These are phyloP conservation scores for Drosophila nigrodunni DNA, from an alignment of 1,140 invertebrate species.

Conservation along the genomic window DNA sequence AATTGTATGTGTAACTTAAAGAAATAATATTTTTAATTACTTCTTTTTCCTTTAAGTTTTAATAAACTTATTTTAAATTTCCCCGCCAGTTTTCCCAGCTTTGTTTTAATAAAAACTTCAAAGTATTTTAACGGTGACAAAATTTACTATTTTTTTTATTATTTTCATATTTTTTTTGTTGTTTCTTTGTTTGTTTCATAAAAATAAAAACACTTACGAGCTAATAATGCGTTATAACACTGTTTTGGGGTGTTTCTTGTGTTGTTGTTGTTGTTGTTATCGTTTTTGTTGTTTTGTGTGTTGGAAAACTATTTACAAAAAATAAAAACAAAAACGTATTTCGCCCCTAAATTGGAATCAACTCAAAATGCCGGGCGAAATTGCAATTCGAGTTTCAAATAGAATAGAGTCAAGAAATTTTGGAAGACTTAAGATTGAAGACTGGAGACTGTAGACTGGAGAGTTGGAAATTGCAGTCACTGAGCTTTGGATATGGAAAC, in stretches of 20 bases:
- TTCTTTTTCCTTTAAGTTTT: too few relatives aligned
- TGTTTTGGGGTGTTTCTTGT: conserved; percentile 59
- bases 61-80: too few relatives aligned
- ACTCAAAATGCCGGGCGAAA: conserved; percentile 42
- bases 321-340: conserved; percentile 38
- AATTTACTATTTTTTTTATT: conserved; percentile 85
- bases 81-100: neutral
- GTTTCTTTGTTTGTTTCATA: conserved; percentile 85
- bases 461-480: conserved; percentile 64
- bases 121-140: conserved; percentile 83
- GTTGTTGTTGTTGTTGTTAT: conserved; percentile 41
- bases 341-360: conserved; percentile 24
- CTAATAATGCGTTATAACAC: conserved; percentile 84
- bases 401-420: conserved; percentile 7
- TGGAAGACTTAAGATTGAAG: too few relatives aligned
- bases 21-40: too few relatives aligned
- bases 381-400: conserved; percentile 34
- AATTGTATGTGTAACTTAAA: too few relatives aligned
- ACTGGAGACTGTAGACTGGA: too few relatives aligned
- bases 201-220: conserved; percentile 84
- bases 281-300: conserved; percentile 35
- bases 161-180: conserved; percentile 84
- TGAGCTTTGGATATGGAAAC: conserved; percentile 44
- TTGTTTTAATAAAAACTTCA: conserved; percentile 20
- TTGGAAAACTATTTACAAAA: conserved; percentile 78